phyloP scores from a whole-genome alignment of 1,140 invertebrate species.

The Scylla paramamosain region DNA sequence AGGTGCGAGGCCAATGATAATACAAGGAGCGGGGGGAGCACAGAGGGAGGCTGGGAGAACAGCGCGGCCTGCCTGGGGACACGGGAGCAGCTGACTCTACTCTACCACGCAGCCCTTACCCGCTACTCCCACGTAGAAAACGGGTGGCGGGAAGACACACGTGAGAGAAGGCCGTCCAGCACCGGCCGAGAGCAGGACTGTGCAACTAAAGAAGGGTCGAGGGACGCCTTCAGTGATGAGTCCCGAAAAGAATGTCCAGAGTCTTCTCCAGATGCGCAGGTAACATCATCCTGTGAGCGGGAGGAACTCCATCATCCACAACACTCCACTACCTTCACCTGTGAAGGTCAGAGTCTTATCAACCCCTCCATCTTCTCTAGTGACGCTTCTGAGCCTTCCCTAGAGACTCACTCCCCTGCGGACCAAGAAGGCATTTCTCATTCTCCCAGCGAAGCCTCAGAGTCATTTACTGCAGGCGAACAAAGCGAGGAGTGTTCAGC shows the following conservation, averaged over 20 bases:
- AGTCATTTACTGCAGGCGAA: background rate
- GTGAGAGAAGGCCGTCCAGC: background rate
- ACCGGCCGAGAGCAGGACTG: background rate
- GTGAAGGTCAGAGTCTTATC: background rate
- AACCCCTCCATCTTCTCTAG: background rate
- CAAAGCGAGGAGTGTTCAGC: background rate
- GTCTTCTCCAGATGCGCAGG: background rate
- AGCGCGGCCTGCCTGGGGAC: constrained; percentile 38
- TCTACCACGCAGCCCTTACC: constrained; percentile 63
- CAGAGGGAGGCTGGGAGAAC: background rate
- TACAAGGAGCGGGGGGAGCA: background rate
- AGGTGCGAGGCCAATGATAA: background rate
- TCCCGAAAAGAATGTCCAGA: background rate
- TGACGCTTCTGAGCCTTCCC: background rate
- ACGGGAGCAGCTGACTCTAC: constrained; percentile 50
- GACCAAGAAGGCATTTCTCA: background rate
- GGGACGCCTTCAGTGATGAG: background rate
- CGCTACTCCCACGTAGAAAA: constrained; percentile 37
- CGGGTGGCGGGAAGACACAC: background rate
- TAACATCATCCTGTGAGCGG: background rate
- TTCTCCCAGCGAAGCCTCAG: background rate
- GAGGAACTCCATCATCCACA: background rate
- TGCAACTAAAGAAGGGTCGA: background rate
- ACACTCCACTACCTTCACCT: background rate
- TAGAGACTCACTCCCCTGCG: background rate